Conservation (phyloP, 2,797 vertebrate genomes). For the Sarcophilus harrisii region DNA sequence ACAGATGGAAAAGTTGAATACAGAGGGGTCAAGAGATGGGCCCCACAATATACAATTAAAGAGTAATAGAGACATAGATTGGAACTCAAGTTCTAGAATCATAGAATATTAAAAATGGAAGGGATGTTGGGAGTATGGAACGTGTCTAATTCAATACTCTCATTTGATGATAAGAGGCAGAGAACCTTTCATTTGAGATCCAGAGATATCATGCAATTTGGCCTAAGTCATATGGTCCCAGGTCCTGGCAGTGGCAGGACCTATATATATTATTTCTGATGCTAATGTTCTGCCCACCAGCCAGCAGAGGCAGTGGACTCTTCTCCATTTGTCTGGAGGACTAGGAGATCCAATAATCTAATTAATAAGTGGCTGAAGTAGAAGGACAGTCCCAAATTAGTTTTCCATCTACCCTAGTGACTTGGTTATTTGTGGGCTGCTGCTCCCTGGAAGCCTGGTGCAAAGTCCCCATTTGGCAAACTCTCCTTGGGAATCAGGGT, state of each 20-base stretch:
- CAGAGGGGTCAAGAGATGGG: not conserved
- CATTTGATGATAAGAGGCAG: not conserved
- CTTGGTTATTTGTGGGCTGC: constrained; percentile 79
- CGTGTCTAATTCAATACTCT: not conserved
- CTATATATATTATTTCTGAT: constrained; percentile 32
- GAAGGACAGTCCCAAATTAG: constrained; percentile 83
- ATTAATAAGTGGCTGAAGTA: constrained; percentile 78
- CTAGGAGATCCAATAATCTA: constrained; percentile 80
- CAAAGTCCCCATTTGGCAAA: constrained; percentile 74
- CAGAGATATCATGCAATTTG: not conserved
- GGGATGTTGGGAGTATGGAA: not conserved
- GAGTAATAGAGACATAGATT: not conserved
- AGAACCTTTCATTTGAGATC: not conserved
- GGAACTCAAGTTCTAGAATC: not conserved
- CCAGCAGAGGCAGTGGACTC: not conserved
- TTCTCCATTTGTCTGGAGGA: constrained; percentile 75
- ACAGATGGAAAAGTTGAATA: not conserved
- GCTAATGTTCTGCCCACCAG: constrained; percentile 48
- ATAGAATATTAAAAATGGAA: not conserved
- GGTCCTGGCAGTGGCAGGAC: not conserved
- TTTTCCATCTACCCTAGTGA: constrained; percentile 75
- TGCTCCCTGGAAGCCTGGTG: constrained; percentile 80
- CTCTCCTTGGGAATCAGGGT: constrained; percentile 82
- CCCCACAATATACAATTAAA: not conserved
- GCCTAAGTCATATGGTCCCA: not conserved